Percentiles rank a stretch among this genome's conserved stretches.
Conservation (phyloP, 2,888 invertebrate species). For the Subacronicta megacephala region DNA sequence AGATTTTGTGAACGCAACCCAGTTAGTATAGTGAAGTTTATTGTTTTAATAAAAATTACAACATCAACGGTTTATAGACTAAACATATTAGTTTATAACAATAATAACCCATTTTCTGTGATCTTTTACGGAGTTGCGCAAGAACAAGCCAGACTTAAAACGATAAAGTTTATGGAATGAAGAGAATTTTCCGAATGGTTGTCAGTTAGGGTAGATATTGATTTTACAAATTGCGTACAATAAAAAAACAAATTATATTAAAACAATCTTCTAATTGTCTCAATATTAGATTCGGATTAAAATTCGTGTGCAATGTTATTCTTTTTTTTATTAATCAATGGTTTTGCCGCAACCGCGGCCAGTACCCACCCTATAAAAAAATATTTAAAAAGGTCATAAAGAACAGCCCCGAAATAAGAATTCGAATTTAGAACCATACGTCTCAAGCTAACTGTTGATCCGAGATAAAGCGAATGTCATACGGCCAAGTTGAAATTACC, state of each 20-base stretch:
- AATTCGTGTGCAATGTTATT: too few relatives aligned
- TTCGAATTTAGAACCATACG: slow-evolving; percentile 9
- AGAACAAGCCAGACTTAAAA: slow-evolving; percentile 6
- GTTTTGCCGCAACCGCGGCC: too few relatives aligned
- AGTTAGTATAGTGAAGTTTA: slow-evolving; percentile 41
- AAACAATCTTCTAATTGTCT: too few relatives aligned
- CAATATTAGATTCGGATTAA: too few relatives aligned
- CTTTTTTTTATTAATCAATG: too few relatives aligned
- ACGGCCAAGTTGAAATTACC: slow-evolving; percentile 11
- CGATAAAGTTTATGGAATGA: slow-evolving; percentile 3
- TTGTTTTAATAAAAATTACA: slow-evolving; percentile 51
- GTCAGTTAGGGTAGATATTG: slow-evolving; percentile 21
- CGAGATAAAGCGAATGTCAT: slow-evolving; percentile 4
- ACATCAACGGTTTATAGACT: slow-evolving; percentile 36
- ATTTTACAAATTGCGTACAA: slow-evolving; percentile 16
- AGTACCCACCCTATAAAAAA: not conserved
- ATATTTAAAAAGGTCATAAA: not conserved
- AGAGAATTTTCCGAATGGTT: slow-evolving; percentile 2
- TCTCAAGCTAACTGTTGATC: slow-evolving; percentile 9
- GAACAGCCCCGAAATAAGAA: not conserved
- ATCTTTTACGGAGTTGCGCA: slow-evolving; percentile 11
- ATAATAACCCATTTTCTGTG: slow-evolving; percentile 33
- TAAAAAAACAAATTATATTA: too few relatives aligned
- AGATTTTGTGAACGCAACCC: slow-evolving; percentile 49
- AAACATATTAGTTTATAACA: slow-evolving; percentile 34